Evolutionary conservation across 2,888 invertebrate genomes (phyloP).

Genomic region (Ochropleura plecta): DNA sequence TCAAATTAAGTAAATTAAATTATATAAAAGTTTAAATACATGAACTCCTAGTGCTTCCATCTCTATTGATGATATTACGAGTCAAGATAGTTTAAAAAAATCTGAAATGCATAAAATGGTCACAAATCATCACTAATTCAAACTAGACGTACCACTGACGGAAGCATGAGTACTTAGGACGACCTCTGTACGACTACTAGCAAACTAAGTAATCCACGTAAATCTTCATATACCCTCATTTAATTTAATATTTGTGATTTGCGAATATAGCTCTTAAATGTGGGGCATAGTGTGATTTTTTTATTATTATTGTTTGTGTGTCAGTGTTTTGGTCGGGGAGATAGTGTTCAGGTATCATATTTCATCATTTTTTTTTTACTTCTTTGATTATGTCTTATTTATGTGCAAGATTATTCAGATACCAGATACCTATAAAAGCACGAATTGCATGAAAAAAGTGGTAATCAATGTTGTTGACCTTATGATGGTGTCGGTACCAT

Average conservation of each 20-base stretch:
- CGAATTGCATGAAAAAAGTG: neutral
- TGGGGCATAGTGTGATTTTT: constrained; percentile 50
- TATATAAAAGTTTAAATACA: neutral
- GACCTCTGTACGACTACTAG: constrained; percentile 48
- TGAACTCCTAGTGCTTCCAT: constrained; percentile 5
- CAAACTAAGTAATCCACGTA: constrained; percentile 49
- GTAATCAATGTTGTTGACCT: neutral
- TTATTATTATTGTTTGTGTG: constrained; percentile 32
- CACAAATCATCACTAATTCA: constrained; percentile 55
- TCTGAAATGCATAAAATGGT: constrained; percentile 47
- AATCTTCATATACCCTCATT: constrained; percentile 45
- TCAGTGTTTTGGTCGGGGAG: constrained; percentile 49
- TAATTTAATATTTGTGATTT: constrained; percentile 31
- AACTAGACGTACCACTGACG: constrained; percentile 52
- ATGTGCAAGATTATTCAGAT: neutral
- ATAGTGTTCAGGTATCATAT: constrained; percentile 16
- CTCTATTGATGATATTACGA: neutral
- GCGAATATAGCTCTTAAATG: constrained; percentile 45
- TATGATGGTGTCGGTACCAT: neutral
- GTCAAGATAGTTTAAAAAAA: neutral
- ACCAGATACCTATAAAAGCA: neutral
- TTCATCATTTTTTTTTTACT: neutral
- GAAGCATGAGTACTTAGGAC: constrained; percentile 59
- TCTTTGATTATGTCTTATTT: no score
- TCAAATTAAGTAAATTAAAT: no score